Evolutionary conservation across 2,113 vertebrate genomes (phyloP).

Genomic region (Carassius carassius): DNA sequence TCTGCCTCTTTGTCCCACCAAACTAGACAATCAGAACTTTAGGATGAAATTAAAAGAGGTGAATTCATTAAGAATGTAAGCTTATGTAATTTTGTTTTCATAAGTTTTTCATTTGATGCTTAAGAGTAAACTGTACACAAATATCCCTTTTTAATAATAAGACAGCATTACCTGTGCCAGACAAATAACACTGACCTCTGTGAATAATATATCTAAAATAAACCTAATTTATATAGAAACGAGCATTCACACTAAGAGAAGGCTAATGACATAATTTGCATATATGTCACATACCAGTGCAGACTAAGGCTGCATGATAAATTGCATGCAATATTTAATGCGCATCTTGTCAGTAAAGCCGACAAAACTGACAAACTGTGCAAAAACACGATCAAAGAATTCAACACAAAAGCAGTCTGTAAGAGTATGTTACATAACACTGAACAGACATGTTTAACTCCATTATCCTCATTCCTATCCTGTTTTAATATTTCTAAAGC

Average conservation of each 20-base stretch:
- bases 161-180: not conserved
- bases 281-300: no score
- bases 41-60: not conserved
- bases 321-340: no score
- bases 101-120: not conserved
- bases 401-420: slow-evolving; percentile 20
- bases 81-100: no score
- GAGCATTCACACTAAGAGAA: not conserved
- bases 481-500: not conserved
- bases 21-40: not conserved
- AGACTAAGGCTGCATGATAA: no score
- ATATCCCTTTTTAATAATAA: no score
- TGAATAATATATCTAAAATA: not conserved
- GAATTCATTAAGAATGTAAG: no score
- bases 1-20: not conserved
- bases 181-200: not conserved
- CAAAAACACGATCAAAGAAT: not conserved
- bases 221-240: not conserved
- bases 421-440: slow-evolving; percentile 16
- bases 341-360: no score
- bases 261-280: not conserved
- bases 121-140: not conserved
- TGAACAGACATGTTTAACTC: slow-evolving; percentile 30
- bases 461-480: slow-evolving; percentile 38
- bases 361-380: no score